Evolutionary conservation across 2,797 vertebrate genomes (phyloP), one percentile per base, ranked within the genome.

Genomic region (Cryptoprocta ferox): DNA sequence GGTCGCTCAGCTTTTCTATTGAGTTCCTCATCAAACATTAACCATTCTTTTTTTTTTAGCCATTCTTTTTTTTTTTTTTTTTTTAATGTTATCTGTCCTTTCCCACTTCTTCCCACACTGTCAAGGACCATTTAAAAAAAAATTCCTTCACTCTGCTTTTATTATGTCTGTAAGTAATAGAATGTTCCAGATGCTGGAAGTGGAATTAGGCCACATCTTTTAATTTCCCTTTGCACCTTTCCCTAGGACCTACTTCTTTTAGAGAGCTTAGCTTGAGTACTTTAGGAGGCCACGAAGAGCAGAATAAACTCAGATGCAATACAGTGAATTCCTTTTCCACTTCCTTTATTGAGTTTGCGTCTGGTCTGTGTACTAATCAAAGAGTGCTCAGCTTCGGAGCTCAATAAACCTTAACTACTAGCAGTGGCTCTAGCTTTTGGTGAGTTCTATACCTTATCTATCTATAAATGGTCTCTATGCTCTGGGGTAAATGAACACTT

Each of bases 171-270:
- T 84, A 87, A 79, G 65, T 39, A 82, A 65, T 3, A 93, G 85
- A 92, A 92, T 73, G 39, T 65, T 92, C 80, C 93, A 89, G 78
- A 93, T 48, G 66, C 63, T 68, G 4, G 76, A 96, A 85, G 53
- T 81, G 53, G 45, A 90, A 87, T 89, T 80, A 84, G 65, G 82
- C 18, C 59, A 71, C 45, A 48, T 45, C 61, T 96, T 68, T 88
- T 76, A 39, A 87, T 87, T 87, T 95, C 70, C n/a, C 76, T 89
- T 80, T 91, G 59, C 1, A 45, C 56, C 42, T 56, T 90, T 8
- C 39, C 63, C n/a, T 21, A 68, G 66, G 35, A 83, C 10, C n/a
- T 39, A 37, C 24, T 95, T 96, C 91, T 70, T 79, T 63, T 2
- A 82, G 32, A 89, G 61, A n/a, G n/a, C 39, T 82, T 80, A 14